Evolutionary conservation across 2,797 vertebrate species (phyloP).

Genomic region (Corythornis leucogaster): DNA sequence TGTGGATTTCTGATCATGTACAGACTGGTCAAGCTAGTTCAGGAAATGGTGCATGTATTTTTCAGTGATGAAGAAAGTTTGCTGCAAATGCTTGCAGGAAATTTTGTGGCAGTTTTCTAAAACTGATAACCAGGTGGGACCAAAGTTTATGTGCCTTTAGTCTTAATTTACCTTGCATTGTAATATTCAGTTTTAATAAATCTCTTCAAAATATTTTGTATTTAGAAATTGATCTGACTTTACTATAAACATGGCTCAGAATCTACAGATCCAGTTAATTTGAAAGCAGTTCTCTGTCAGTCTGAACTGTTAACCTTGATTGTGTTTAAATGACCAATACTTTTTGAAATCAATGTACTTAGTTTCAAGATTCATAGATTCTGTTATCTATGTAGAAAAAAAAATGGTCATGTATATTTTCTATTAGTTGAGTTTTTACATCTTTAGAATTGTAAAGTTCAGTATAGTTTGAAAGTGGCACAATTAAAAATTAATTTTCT

Average conservation of each 20-base stretch:
- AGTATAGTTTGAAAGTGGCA: slow-evolving; percentile 90
- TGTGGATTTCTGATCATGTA: slow-evolving; percentile 92
- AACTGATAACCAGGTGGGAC: slow-evolving; percentile 94
- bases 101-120: slow-evolving; percentile 87
- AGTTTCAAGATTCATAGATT: slow-evolving; percentile 84
- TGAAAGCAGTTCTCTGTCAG: slow-evolving; percentile 79
- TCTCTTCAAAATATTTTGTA: slow-evolving; percentile 87
- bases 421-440: slow-evolving; percentile 91
- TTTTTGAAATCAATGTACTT: slow-evolving; percentile 85
- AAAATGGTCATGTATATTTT: slow-evolving; percentile 89
- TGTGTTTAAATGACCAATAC: slow-evolving; percentile 86
- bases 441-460: slow-evolving; percentile 91
- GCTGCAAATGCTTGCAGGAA: slow-evolving; percentile 85
- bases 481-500: slow-evolving; percentile 96
- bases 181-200: slow-evolving; percentile 91
- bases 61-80: slow-evolving; percentile 83
- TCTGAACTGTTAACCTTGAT: slow-evolving; percentile 80
- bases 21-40: slow-evolving; percentile 87
- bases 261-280: slow-evolving; percentile 85
- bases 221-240: slow-evolving; percentile 86
- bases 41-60: slow-evolving; percentile 90
- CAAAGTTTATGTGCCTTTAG: slow-evolving; percentile 99
- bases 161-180: slow-evolving; percentile 92
- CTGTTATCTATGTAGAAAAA: slow-evolving; percentile 86
- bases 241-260: slow-evolving; percentile 87